Base-by-base conservation (phyloP, 1,140 invertebrate genomes). In the Eubasilissa regina region DNA sequence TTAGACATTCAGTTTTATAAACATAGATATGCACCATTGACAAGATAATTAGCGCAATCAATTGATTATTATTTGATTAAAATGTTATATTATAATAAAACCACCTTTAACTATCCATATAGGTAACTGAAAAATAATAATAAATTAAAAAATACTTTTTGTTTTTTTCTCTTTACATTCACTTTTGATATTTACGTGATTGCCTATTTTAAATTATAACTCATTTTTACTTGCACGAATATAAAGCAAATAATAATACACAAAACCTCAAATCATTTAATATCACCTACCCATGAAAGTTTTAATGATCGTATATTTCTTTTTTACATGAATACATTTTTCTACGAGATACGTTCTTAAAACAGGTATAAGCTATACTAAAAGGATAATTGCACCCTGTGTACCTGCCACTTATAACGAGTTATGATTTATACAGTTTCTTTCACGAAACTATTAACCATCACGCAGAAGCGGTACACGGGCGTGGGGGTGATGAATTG, bases 381-480 rank as follows among this genome's bases (percentile, higher is more conserved):
- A 13, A 43, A 64, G 19, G 25, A 25, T 64, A 47, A 66, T 47
- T 68, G 64, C 17, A 68, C 44, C 44, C 13, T 45, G 35, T 45
- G 0, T 64, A 11, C 10, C 6, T 21, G 25, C 60, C 35, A 64
- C 60, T 47, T 17, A 45, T 68, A 68, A 68, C 64, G 15, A 68
- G 64, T 43, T 15, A 13, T 68, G 64, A 68, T 68, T 68, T 68
- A 68, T 13, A 1, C 1, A 35, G 25, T 35, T 68, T 47, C 64
- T 43, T 47, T 25, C 44, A 68, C 1, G 12, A 48, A 48, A 62
- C 44, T 68, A 68, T 15, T 47, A 68, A 47, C 64, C 9, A 9
- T n/a, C 64, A 68, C 64, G 64, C 64, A 68, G 64, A 68, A 68
- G 64, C 21, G 15, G 17, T 45, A 12, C 13, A 68, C 43, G n/a